phyloP scores from a whole-genome alignment of 2,113 vertebrate species.

The Tinamus guttatus region DNA sequence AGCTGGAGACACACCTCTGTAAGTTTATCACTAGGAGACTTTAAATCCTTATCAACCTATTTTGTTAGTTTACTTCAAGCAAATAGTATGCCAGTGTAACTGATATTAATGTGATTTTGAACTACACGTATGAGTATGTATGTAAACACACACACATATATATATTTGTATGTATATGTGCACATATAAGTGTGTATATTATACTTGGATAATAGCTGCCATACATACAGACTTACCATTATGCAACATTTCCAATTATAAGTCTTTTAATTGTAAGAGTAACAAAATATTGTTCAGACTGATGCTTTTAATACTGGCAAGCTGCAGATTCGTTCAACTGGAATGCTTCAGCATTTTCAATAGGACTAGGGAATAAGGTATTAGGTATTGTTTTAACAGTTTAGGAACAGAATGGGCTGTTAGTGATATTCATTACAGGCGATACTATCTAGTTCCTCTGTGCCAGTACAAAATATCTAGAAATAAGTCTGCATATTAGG shows the following conservation, averaged over 20 bases:
- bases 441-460: neutral
- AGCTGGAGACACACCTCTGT: neutral
- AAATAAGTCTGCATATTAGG: neutral
- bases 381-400: neutral
- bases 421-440: neutral
- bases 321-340: neutral
- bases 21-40: neutral
- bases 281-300: neutral
- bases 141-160: neutral
- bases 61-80: slow-evolving; percentile 21
- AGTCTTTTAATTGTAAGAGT: neutral
- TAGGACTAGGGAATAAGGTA: neutral
- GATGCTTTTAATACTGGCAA: neutral
- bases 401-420: neutral
- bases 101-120: slow-evolving; percentile 11
- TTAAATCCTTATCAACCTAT: neutral
- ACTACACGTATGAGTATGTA: neutral
- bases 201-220: neutral
- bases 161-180: neutral
- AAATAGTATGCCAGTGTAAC: slow-evolving; percentile 23
- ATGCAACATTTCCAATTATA: neutral
- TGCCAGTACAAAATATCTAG: neutral
- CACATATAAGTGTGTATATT: neutral
- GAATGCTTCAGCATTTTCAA: neutral
- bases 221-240: neutral